A percentile compares a stretch with the other conserved stretches of the same genome.
Conservation (phyloP, 2,888 invertebrate genomes). For the Clanis bilineata region DNA sequence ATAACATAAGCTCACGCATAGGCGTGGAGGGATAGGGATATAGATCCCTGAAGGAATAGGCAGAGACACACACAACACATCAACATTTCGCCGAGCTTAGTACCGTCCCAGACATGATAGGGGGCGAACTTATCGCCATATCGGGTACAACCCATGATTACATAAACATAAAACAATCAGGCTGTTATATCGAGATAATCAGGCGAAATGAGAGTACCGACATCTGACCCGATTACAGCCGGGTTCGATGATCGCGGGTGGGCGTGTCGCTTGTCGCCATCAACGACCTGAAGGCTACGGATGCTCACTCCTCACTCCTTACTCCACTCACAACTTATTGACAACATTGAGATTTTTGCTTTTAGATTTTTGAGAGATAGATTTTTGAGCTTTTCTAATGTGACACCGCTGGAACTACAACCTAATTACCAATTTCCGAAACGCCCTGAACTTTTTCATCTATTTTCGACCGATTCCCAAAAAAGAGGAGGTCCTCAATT, state of each 20-base stretch:
- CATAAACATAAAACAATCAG: neutral
- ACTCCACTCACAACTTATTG: conserved; percentile 30
- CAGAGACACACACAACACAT: too few relatives aligned
- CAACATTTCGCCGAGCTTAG: too few relatives aligned
- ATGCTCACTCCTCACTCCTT: too few relatives aligned
- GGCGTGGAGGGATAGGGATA: too few relatives aligned
- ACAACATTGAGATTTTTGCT: conserved; percentile 25
- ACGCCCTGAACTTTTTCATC: neutral
- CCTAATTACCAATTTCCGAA: neutral
- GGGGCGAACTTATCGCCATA: too few relatives aligned
- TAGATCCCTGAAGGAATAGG: too few relatives aligned
- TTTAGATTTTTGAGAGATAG: too few relatives aligned
- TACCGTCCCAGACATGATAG: too few relatives aligned
- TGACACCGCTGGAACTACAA: conserved; percentile 4
- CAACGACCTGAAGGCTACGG: conserved; percentile 8
- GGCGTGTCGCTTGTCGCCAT: conserved; percentile 52
- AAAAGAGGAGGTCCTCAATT: too few relatives aligned
- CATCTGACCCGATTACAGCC: conserved; percentile 51
- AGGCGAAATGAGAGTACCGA: neutral
- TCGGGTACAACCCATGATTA: neutral
- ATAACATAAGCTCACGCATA: too few relatives aligned
- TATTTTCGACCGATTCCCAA: too few relatives aligned
- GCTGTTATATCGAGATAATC: neutral
- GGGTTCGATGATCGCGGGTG: conserved; percentile 56
- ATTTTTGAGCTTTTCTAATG: conserved; percentile 36